phyloP scores from a whole-genome alignment of 2,797 vertebrate genomes.

The Allobates femoralis region DNA sequence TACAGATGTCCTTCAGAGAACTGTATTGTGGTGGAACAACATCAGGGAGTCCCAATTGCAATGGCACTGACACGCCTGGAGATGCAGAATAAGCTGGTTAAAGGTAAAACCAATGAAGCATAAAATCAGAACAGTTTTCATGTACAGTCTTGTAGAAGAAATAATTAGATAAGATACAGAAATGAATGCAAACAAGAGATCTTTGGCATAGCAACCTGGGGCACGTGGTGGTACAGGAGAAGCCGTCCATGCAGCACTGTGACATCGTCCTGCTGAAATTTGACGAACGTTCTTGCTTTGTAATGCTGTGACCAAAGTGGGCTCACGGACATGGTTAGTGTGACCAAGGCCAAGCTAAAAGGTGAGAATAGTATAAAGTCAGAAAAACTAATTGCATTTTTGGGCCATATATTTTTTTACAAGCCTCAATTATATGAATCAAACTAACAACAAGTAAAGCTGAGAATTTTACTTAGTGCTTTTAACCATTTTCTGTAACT shows the following conservation, averaged over 20 bases:
- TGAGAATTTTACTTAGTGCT: background rate
- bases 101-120: background rate
- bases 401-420: background rate
- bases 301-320: slow-evolving; percentile 77
- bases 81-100: background rate
- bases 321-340: slow-evolving; percentile 83
- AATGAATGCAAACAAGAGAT: background rate
- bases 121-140: background rate
- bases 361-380: background rate
- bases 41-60: slow-evolving; percentile 84
- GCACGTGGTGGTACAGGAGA: slow-evolving; percentile 79
- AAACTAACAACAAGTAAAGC: background rate
- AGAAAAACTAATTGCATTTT: background rate
- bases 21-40: slow-evolving; percentile 81
- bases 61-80: slow-evolving; percentile 82
- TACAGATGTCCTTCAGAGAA: slow-evolving; percentile 80
- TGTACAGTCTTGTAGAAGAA: background rate
- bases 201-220: slow-evolving; percentile 71
- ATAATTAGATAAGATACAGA: background rate
- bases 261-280: slow-evolving; percentile 83
- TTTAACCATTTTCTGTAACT: background rate
- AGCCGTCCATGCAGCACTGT: slow-evolving; percentile 83
- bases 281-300: slow-evolving; percentile 81
- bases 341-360: slow-evolving; percentile 82
- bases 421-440: background rate